A percentile compares a stretch with the other conserved stretches of the same genome.
These are phyloP conservation scores for Enteromius fasciolatus DNA, from an alignment of 2,797 vertebrate genomes.

Conservation along the genomic window DNA sequence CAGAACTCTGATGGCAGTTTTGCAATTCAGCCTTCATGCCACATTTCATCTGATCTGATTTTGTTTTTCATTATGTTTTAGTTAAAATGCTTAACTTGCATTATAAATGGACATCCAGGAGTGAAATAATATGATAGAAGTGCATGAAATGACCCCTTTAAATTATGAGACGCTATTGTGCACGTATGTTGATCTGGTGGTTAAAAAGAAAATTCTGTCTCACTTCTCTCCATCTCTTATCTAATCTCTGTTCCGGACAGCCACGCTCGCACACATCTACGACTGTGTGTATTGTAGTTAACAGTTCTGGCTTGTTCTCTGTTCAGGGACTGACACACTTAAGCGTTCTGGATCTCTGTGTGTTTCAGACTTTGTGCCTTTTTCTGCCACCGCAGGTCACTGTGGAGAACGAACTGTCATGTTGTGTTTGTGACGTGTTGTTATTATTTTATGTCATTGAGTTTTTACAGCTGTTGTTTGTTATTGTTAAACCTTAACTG, in stretches of 20 bases:
- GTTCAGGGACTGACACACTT: slow-evolving; percentile 32
- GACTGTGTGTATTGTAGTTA: slow-evolving; percentile 13
- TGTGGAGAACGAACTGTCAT: slow-evolving; percentile 40
- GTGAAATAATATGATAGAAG: neutral
- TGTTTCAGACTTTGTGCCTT: slow-evolving; percentile 30
- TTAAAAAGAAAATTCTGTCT: neutral
- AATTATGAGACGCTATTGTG: neutral
- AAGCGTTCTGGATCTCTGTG: slow-evolving; percentile 28
- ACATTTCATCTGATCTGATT: neutral
- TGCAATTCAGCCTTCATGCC: neutral
- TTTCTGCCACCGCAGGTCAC: slow-evolving; percentile 43
- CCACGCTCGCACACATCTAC: neutral
- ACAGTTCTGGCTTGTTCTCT: slow-evolving; percentile 16
- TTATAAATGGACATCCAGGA: neutral
- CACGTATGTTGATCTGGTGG: neutral
- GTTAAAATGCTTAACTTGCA: neutral
- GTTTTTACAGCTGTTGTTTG: slow-evolving; percentile 54
- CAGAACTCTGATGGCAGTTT: too few relatives aligned
- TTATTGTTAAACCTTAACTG: slow-evolving; percentile 62
- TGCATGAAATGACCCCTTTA: neutral
- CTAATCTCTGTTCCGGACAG: slow-evolving; percentile 19
- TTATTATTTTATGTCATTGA: slow-evolving; percentile 50
- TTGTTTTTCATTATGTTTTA: neutral
- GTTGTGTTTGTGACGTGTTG: slow-evolving; percentile 45
- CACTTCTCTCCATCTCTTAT: neutral